phyloP scores from a whole-genome alignment of 2,113 vertebrate genomes.

The Dicerorhinus sumatrensis region DNA sequence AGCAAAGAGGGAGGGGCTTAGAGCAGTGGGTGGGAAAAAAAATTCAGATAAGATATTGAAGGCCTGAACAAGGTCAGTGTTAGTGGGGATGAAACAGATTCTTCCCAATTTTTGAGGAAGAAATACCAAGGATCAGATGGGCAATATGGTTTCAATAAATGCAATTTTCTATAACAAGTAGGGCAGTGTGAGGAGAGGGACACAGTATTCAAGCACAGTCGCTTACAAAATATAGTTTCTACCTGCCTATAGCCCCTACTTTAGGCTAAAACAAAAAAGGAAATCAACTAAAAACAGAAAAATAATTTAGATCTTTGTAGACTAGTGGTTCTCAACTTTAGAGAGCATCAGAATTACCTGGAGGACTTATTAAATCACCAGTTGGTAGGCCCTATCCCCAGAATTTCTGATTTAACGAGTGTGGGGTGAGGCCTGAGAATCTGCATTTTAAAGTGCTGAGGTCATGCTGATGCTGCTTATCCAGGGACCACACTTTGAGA shows the following conservation, averaged over 20 bases:
- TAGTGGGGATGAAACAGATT: not conserved
- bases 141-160: not conserved
- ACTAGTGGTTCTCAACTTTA: not conserved
- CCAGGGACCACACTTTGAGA: not conserved
- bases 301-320: not conserved
- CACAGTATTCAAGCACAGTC: not conserved
- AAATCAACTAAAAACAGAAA: not conserved
- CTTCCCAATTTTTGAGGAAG: not conserved
- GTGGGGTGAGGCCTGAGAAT: not conserved
- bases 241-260: no score
- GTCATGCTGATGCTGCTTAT: not conserved
- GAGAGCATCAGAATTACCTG: not conserved
- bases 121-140: not conserved
- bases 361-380: not conserved
- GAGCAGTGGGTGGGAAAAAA: not conserved
- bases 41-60: not conserved
- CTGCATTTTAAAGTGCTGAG: not conserved
- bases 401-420: not conserved
- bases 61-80: not conserved
- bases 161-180: not conserved
- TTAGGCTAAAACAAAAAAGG: not conserved
- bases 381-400: not conserved
- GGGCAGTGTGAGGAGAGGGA: not conserved
- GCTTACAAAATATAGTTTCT: not conserved
- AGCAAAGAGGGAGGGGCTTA: not conserved